Conservation (phyloP, 2,888 invertebrate species). For the Drosophila mayaguana region DNA sequence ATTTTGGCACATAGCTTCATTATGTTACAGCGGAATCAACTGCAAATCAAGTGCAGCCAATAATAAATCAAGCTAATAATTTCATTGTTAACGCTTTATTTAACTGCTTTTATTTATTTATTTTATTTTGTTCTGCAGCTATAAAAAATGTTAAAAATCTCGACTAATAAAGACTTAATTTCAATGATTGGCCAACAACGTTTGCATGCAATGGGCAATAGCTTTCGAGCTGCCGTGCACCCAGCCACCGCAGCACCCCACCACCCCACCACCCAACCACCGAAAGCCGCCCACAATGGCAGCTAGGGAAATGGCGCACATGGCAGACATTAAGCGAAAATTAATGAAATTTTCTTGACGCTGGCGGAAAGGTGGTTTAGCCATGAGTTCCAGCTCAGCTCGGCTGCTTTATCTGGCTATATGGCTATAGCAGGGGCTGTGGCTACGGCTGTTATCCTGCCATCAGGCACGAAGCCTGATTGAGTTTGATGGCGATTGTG, state of each 20-base stretch:
- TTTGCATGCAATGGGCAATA: constrained; percentile 10
- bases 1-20: background rate
- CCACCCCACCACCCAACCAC: background rate
- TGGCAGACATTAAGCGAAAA: constrained; percentile 80
- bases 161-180: constrained; percentile 12
- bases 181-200: background rate
- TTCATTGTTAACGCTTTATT: constrained; percentile 1
- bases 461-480: constrained; percentile 74
- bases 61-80: background rate
- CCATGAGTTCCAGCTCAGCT: constrained; percentile 26
- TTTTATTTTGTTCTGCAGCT: too few relatives aligned
- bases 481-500: constrained; percentile 81
- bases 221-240: background rate
- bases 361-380: constrained; percentile 38
- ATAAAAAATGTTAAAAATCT: constrained; percentile 1
- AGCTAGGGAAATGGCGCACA: constrained; percentile 73
- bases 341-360: constrained; percentile 74
- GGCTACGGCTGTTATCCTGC: constrained; percentile 47
- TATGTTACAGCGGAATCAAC: background rate
- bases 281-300: background rate
- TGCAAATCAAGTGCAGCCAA: background rate
- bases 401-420: constrained; percentile 39
- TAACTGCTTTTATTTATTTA: background rate
- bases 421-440: background rate
- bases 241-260: background rate